Evolutionary conservation across 2,113 vertebrate genomes (phyloP).

Genomic region (Nansenia antarctica): DNA sequence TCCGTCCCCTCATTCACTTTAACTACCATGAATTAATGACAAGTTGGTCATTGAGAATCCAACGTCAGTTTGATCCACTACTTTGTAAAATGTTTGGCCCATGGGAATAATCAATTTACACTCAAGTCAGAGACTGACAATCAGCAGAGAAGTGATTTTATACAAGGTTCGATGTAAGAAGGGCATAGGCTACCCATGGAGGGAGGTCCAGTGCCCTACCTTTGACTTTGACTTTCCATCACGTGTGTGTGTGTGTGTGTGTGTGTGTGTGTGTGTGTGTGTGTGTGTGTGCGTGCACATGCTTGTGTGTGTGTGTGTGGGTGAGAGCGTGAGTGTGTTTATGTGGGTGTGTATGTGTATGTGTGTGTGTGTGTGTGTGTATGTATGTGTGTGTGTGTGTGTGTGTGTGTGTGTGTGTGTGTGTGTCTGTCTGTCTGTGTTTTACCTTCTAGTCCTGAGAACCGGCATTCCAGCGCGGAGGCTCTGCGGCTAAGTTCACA

Average conservation of each 20-base stretch:
- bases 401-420: conserved; percentile 18
- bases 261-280: not conserved
- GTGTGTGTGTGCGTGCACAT: not conserved
- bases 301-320: conserved; percentile 34
- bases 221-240: conserved; percentile 20
- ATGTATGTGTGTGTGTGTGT: conserved; percentile 11
- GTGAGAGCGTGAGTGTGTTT: too few species aligned
- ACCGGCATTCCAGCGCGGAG: conserved; percentile 70
- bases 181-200: conserved; percentile 22
- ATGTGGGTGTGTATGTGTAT: too few species aligned
- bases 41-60: not conserved
- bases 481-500: conserved; percentile 70
- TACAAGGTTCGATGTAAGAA: not conserved
- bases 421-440: conserved; percentile 46
- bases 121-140: not conserved
- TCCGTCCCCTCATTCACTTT: not conserved
- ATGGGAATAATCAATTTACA: not conserved
- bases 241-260: not conserved
- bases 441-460: conserved; percentile 68
- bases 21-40: not conserved
- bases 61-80: not conserved
- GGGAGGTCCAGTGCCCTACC: conserved; percentile 19
- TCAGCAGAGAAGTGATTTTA: not conserved
- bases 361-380: not conserved
- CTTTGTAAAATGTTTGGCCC: not conserved